phyloP scores from a whole-genome alignment of 2,888 invertebrate species.

The Colletes collaris region DNA sequence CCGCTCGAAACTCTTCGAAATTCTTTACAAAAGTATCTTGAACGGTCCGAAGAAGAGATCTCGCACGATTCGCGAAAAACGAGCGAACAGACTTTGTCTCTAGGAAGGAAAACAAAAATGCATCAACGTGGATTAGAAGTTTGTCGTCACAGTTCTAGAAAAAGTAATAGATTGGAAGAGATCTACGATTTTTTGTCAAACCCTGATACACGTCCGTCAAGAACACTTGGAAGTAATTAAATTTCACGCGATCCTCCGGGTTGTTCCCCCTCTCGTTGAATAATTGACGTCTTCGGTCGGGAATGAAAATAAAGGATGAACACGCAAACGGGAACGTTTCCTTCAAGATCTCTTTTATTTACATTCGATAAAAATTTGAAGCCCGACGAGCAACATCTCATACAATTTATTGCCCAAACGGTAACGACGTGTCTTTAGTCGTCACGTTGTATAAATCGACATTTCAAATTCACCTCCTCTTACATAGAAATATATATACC shows the following conservation, averaged over 20 bases:
- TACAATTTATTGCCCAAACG: slow-evolving; percentile 39
- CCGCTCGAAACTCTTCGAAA: no score
- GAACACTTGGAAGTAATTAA: not conserved
- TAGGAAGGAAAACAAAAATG: no score
- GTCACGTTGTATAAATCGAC: slow-evolving; percentile 22
- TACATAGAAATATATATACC: slow-evolving; percentile 32
- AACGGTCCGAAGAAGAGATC: no score
- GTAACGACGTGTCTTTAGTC: slow-evolving; percentile 53
- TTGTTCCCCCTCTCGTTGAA: not conserved
- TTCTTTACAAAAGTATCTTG: no score
- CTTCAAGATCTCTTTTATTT: slow-evolving; percentile 65
- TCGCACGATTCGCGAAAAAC: no score
- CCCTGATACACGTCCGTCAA: no score
- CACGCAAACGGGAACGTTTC: not conserved
- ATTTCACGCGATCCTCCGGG: not conserved
- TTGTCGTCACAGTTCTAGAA: not conserved
- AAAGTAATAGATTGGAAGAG: not conserved
- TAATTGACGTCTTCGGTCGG: not conserved
- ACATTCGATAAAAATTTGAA: slow-evolving; percentile 70
- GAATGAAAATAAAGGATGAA: not conserved
- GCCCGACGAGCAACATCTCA: slow-evolving; percentile 51
- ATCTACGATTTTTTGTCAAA: no score
- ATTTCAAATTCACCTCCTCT: slow-evolving; percentile 12
- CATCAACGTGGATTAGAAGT: not conserved
- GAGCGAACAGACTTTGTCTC: no score